These are phyloP conservation scores for Podargus strigoides DNA, from an alignment of 2,797 vertebrate species.

Conservation along the genomic window DNA sequence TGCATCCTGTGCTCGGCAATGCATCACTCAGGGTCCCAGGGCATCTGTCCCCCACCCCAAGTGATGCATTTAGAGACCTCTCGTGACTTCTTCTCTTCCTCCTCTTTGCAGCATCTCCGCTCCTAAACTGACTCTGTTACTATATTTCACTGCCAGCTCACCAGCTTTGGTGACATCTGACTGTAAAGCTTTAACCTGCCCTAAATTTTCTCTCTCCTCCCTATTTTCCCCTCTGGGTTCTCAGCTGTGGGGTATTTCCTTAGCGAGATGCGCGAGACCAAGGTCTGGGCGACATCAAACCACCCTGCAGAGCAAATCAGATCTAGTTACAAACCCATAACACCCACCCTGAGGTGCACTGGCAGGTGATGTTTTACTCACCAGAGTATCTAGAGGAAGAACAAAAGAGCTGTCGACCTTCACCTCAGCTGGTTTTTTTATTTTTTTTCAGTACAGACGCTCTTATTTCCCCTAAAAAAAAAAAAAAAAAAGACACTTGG, in stretches of 20 bases:
- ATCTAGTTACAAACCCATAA: neutral
- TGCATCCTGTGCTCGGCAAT: accelerated
- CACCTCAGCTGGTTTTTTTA: neutral
- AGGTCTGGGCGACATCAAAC: neutral
- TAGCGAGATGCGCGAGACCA: neutral
- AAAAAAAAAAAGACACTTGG: neutral
- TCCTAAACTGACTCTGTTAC: neutral
- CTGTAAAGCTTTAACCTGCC: neutral
- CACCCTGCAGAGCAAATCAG: neutral
- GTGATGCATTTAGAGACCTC: neutral
- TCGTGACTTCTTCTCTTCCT: neutral
- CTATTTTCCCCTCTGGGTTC: neutral
- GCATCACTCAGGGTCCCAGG: neutral
- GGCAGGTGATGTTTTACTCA: constrained; percentile 30
- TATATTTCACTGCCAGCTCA: neutral
- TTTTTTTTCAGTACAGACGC: neutral
- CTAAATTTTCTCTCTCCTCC: neutral
- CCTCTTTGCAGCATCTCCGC: neutral
- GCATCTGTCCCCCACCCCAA: neutral
- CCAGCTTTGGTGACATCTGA: neutral
- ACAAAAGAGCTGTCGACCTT: constrained; percentile 1
- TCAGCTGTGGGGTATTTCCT: neutral
- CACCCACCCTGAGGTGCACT: neutral
- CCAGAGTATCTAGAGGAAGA: neutral
- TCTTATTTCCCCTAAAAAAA: neutral